These are phyloP conservation scores for Galerucella nymphaeae DNA, from an alignment of 2,888 invertebrate genomes.

Conservation along the genomic window DNA sequence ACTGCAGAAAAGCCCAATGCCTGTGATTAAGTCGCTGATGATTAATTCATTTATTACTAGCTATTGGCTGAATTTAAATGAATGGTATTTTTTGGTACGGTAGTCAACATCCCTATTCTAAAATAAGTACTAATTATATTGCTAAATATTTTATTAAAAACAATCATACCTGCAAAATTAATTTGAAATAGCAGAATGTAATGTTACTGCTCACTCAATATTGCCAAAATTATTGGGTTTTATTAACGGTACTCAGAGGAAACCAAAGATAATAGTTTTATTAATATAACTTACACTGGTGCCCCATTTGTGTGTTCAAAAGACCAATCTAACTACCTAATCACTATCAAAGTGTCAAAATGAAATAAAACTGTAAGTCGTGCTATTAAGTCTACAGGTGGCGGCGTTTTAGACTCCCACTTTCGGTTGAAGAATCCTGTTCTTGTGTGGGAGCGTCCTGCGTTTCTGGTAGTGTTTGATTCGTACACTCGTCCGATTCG, in stretches of 20 bases:
- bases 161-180: too few species aligned
- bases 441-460: conserved; percentile 26
- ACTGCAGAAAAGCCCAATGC: too few species aligned
- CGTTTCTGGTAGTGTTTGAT: conserved; percentile 33
- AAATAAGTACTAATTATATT: too few species aligned
- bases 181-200: too few species aligned
- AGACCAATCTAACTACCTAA: neutral
- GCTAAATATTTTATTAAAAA: too few species aligned
- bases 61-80: too few species aligned
- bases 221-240: too few species aligned
- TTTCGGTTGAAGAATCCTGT: conserved; percentile 33
- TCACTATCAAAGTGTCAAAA: conserved; percentile 10
- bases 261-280: neutral
- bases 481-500: conserved; percentile 28
- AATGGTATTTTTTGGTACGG: too few species aligned
- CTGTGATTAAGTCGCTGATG: too few species aligned
- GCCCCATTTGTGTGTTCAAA: neutral
- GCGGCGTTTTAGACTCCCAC: conserved; percentile 41
- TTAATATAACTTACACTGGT: neutral
- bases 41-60: too few species aligned
- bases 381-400: conserved; percentile 41
- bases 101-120: too few species aligned
- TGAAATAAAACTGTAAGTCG: conserved; percentile 7
- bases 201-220: too few species aligned
- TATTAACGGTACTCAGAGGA: neutral